Base-by-base conservation (phyloP, 2,113 vertebrate genomes). In the Macaca nemestrina region DNA sequence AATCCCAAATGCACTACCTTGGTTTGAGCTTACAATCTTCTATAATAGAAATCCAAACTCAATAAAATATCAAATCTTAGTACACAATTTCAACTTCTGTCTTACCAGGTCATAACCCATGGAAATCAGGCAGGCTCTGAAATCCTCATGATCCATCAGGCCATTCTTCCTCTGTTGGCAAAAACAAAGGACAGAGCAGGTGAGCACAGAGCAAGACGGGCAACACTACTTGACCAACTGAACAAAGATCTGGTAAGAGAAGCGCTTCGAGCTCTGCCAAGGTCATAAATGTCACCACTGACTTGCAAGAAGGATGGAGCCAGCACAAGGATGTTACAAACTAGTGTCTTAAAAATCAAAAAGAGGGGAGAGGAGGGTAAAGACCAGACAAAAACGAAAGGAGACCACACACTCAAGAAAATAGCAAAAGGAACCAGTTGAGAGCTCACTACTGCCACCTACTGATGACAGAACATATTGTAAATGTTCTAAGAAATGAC, bases 91-190 rank as follows among this genome's bases (percentile, higher is more conserved):
- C 38, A 30, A 30, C 22, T 68, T 25, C 90, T 40, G 86, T 95
- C 99, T 90, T 99, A 99, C 99, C 99, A 99, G 98, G 98, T 99
- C 99, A 94, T 99, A 99, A 95, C 99, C 99, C 99, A 99, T 99
- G 88, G 99, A 99, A 98, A 99, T 99, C 93, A 99, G 99, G 98
- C 99, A 99, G 97, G 99, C 99, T 98, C 99, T 99, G 98, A 99
- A 99, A 98, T 99, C 99, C 93, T 99, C 99, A 61, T 99, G 99
- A 91, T 99, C 99, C 99, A 99, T 99, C 67, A 99, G 99, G 86
- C 99, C 99, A 20, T 99, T 99, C 99, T 99, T 99, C 99, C 99
- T 99, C 99, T 99, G 98, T 97, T 93, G 75, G 97, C 38, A 97
- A 84, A 98, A 40, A 67, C 4, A 98, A 94, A 90, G 85, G 97